Evolutionary conservation across 2,113 vertebrate genomes (phyloP).

Genomic region (Anguilla rostrata): DNA sequence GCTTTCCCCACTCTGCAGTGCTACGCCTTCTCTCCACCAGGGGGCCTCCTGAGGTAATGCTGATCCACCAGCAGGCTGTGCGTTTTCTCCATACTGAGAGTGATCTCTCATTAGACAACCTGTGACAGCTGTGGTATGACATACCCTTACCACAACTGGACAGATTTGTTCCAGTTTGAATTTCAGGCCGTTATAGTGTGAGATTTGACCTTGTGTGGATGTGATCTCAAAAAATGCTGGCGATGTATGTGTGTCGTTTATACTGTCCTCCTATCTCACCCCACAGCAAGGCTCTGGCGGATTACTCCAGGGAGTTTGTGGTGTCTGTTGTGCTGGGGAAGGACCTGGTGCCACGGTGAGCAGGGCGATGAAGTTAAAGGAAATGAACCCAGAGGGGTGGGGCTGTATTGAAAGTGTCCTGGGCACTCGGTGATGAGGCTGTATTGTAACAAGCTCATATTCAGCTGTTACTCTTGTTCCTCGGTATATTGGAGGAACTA

Average conservation of each 20-base stretch:
- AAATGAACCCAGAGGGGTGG: background rate
- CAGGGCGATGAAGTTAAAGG: background rate
- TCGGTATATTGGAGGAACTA: constrained; percentile 36
- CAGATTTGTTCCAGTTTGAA: background rate
- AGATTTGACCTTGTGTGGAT: background rate
- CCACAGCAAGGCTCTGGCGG: constrained; percentile 86
- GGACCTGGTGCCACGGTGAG: constrained; percentile 92
- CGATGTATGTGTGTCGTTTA: background rate
- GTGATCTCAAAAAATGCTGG: background rate
- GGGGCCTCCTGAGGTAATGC: constrained; percentile 88
- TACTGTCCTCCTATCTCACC: constrained; percentile 19
- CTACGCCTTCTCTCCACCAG: constrained; percentile 91
- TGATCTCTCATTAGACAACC: background rate
- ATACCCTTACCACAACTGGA: background rate
- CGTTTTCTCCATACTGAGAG: background rate
- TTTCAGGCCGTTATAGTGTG: background rate
- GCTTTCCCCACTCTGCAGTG: constrained; percentile 79
- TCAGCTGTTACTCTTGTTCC: constrained; percentile 37
- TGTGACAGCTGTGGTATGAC: background rate
- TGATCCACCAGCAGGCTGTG: background rate
- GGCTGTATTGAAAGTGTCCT: background rate
- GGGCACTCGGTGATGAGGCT: constrained; percentile 14
- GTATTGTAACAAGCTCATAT: constrained; percentile 18
- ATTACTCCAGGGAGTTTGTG: constrained; percentile 87
- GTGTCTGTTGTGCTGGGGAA: constrained; percentile 89